Evolutionary conservation across 2,888 invertebrate species (phyloP), one percentile per base, ranked within the genome.

Genomic region (Orchesellides sinensis): DNA sequence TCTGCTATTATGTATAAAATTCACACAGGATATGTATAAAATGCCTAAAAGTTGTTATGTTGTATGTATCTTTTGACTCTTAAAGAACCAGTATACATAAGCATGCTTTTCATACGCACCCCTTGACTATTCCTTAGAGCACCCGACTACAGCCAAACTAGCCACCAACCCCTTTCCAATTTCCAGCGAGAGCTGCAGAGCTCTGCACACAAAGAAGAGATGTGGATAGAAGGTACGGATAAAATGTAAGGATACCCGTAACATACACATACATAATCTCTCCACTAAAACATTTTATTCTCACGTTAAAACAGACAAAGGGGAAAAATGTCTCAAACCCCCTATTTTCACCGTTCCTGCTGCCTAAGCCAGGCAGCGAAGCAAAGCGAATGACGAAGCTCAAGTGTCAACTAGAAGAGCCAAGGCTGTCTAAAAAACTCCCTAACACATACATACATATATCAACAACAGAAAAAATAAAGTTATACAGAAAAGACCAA

Each of bases 171-270:
- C 77, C 77, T 59, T 69, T 40, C 40, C 17, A 17, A 17, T 52
- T 21, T 52, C 56, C 47, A 45, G 14, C 56, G 10, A 35, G 12
- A 6, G 6, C 40, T 10, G 40, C 40, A 10, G 8, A 35, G 8
- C 12, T 12, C 40, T 35, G 4, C 40, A 40, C n/a, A 40, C 32
- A 32, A 32, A 5, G 8, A 10, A 12, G 40, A 35, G 6, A 35
- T 35, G 6, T 35, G 40, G 40, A 49, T 49, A 59, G 27, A 59
- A 59, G 12, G 12, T 61, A 29, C n/a, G 29, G 29, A 19, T 21
- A n/a, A n/a, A n/a, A n/a, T n/a, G n/a, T n/a, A n/a, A n/a, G 65
- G 17, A 80, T 80, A 80, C 80, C 80, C 73, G 80, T 73, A 80
- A 80, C 80, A 80, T 80, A 80, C 14, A n/a, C n/a, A 66, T 80